Evolutionary conservation across 2,888 invertebrate species (phyloP).

Genomic region (Drosophila antonietae): DNA sequence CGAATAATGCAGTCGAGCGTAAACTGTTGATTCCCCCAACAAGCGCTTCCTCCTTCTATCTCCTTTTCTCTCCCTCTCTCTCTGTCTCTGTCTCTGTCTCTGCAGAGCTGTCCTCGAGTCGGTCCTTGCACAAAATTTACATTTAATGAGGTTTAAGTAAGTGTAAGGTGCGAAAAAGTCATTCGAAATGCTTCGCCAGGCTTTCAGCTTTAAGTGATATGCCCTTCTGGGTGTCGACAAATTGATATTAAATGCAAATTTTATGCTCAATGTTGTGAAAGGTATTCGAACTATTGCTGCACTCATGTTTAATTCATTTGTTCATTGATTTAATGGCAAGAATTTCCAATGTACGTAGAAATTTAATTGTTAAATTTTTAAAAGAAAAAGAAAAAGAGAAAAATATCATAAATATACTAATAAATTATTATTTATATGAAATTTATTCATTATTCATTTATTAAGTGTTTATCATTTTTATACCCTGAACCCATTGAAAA

Average conservation of each 20-base stretch:
- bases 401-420: no score
- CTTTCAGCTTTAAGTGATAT: conserved; percentile 40
- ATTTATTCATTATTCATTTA: no score
- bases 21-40: conserved; percentile 62
- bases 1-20: conserved; percentile 65
- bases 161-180: conserved; percentile 61
- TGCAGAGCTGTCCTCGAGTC: conserved; percentile 28
- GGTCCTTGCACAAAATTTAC: conserved; percentile 65
- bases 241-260: conserved; percentile 56
- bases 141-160: conserved; percentile 74
- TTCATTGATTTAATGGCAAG: neutral
- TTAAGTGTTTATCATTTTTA: no score
- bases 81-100: neutral
- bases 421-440: no score
- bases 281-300: neutral
- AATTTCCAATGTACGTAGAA: neutral
- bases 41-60: neutral
- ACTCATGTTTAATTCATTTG: neutral
- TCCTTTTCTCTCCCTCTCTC: neutral
- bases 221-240: conserved; percentile 21
- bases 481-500: no score
- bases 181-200: conserved; percentile 31
- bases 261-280: conserved; percentile 7
- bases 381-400: no score
- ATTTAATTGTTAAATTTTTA: neutral